Conservation (phyloP, 2,797 vertebrate genomes). For the Sciurus vulgaris region DNA sequence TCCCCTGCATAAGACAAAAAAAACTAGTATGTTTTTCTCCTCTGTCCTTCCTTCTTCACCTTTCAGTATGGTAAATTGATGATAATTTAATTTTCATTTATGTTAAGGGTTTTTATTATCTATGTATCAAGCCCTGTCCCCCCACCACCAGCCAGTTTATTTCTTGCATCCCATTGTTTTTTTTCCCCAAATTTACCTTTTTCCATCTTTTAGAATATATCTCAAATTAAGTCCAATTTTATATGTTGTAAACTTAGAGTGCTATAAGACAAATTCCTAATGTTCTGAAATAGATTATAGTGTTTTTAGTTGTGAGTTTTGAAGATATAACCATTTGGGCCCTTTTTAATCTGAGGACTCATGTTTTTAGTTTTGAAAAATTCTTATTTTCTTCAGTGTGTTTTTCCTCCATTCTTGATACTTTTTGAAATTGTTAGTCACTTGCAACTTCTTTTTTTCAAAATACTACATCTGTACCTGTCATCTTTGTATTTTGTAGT, state of each 20-base stretch:
- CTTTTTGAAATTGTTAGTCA: conserved; percentile 12
- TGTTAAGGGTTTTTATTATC: not conserved
- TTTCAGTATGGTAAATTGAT: not conserved
- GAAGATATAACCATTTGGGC: not conserved
- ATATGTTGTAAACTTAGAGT: not conserved
- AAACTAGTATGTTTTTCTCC: not conserved
- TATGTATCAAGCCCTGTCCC: not conserved
- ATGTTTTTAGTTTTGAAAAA: conserved; percentile 7
- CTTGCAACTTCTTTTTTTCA: too few species aligned
- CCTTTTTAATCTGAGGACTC: not conserved
- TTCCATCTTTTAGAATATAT: not conserved
- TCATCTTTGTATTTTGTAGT: not conserved
- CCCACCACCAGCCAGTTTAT: not conserved
- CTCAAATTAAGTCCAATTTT: not conserved
- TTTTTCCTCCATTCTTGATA: conserved; percentile 18
- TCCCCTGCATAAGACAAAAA: not conserved
- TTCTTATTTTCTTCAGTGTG: conserved; percentile 33
- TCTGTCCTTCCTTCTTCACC: not conserved
- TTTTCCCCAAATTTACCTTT: not conserved
- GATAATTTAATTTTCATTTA: conserved; percentile 24
- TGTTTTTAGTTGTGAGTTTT: not conserved
- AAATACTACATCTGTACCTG: not conserved
- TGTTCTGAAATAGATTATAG: not conserved
- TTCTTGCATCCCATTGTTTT: not conserved
- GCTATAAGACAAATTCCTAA: not conserved